A percentile compares a stretch with the other conserved stretches of the same genome.
phyloP scores from a whole-genome alignment of 2,888 invertebrate species.

The Xestia c-nigrum region DNA sequence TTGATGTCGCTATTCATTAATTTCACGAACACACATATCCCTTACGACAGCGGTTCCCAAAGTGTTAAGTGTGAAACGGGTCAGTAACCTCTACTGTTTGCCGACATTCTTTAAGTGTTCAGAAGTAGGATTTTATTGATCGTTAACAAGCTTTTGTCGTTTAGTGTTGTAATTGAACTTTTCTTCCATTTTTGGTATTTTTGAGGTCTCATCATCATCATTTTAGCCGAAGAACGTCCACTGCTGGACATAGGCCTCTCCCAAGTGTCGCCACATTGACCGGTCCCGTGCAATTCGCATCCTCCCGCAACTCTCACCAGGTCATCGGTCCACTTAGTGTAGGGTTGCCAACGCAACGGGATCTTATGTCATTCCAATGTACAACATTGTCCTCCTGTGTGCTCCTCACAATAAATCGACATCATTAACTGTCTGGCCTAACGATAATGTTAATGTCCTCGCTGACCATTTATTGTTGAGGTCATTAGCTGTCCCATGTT shows the following conservation, averaged over 20 bases:
- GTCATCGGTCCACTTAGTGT: no score
- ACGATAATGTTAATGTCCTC: constrained; percentile 17
- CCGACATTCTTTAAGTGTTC: background rate
- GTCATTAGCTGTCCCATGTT: background rate
- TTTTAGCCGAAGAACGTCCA: no score
- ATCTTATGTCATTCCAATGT: background rate
- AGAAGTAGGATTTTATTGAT: background rate
- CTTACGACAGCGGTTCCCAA: constrained; percentile 41
- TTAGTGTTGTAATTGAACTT: background rate
- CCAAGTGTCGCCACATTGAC: no score
- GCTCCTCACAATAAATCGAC: background rate
- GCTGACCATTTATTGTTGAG: constrained; percentile 5
- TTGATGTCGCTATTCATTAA: constrained; percentile 71
- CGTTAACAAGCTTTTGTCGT: background rate
- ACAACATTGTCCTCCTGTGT: background rate
- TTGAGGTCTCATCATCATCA: no score
- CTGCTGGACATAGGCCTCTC: no score
- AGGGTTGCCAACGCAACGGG: no score
- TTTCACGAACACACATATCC: constrained; percentile 63
- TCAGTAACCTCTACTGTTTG: background rate
- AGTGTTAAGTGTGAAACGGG: constrained; percentile 22
- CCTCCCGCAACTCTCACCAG: no score
- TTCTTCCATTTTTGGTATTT: background rate
- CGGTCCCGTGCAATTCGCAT: no score
- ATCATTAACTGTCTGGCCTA: background rate